phyloP scores from a whole-genome alignment of 2,888 invertebrate species.

The Loripinus fragilis region DNA sequence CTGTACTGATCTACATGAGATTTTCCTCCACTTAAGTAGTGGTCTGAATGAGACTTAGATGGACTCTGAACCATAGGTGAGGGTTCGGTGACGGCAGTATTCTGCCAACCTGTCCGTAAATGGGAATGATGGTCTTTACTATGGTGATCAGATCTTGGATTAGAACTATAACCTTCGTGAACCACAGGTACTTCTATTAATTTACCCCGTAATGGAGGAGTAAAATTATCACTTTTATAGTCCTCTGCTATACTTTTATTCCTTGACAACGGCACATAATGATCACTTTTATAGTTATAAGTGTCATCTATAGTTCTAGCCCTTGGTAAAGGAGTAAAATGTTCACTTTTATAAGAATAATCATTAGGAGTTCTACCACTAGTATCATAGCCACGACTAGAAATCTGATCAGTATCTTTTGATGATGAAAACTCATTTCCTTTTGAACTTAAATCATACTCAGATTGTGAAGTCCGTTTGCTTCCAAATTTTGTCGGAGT shows the following conservation, averaged over 20 bases:
- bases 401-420: conserved; percentile 39
- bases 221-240: conserved; percentile 23
- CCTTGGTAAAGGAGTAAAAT: conserved; percentile 25
- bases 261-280: conserved; percentile 25
- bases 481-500: conserved; percentile 73
- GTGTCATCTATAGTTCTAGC: conserved; percentile 45
- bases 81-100: conserved; percentile 60
- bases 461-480: conserved; percentile 73
- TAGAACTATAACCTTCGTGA: conserved; percentile 58
- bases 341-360: conserved; percentile 24
- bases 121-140: conserved; percentile 26
- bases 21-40: conserved; percentile 5
- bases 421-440: conserved; percentile 31
- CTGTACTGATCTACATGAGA: conserved; percentile 26
- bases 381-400: conserved; percentile 35
- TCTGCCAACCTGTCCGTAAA: conserved; percentile 54
- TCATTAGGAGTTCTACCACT: conserved; percentile 13
- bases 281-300: conserved; percentile 25
- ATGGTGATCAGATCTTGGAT: conserved; percentile 15
- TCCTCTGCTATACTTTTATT: conserved; percentile 58
- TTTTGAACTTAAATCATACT: conserved; percentile 67
- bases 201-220: conserved; percentile 30
- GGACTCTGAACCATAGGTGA: conserved; percentile 69
- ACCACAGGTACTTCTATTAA: conserved; percentile 70
- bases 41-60: conserved; percentile 34